Base-by-base conservation (phyloP, 2,113 vertebrate genomes). In the Colius striatus region DNA sequence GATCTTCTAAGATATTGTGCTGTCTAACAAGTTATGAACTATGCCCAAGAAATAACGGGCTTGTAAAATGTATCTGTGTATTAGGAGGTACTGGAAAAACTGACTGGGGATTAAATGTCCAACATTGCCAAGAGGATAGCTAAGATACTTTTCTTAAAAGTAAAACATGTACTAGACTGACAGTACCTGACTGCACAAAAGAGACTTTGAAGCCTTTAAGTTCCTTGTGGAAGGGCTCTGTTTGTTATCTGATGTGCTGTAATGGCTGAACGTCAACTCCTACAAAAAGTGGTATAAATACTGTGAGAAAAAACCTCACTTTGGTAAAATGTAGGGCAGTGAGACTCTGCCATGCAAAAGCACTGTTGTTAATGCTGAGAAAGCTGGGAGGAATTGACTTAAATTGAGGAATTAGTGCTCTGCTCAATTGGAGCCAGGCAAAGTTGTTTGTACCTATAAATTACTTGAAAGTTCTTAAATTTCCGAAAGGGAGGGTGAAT, bases 241-340 rank as follows among this genome's bases (percentile, higher is more conserved):
- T 87, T 95, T 88, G 30, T 25, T 74, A 27, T 48, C 54, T 73
- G 73, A 67, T 58, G 57, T 43, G 53, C 63, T 76, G 71, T 80
- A 89, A 71, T 82, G 55, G 74, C 60, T 86, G 51, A 29, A 85
- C 26, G 13, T 87, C 90, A 95, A 3, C 85, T 80, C 41, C 17
- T 45, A 23, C 54, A 41, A 19, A 19, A 74, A 93, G 66, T 50
- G 61, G 62, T 51, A 83, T 47, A 63, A 90, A 84, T 67, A n/a
- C 76, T 84, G 76, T 61, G 70, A 83, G 87, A 80, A 90, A 65
- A 80, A 75, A 83, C 45, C 90, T 89, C 19, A 5, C 54, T 71
- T 72, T 84, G 70, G 58, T 43, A 36, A 67, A 68, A 92, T 89
- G 47, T 89, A 21, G 92, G 88, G 25, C 85, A 63, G 89, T 90